These are phyloP conservation scores for Panopea generosa DNA, from an alignment of 2,888 invertebrate genomes.

Conservation along the genomic window DNA sequence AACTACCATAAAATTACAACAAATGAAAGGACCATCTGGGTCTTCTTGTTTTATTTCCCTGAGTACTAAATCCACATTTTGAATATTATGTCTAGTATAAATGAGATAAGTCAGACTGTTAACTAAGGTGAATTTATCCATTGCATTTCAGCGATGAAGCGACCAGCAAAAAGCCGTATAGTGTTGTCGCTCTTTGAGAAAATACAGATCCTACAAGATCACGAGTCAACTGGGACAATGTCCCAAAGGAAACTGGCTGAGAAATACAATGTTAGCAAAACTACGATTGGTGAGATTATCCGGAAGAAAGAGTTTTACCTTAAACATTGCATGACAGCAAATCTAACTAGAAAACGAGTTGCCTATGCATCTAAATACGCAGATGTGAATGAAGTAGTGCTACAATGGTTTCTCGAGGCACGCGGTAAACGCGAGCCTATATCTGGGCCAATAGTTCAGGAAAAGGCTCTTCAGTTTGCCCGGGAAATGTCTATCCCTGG, in stretches of 20 bases:
- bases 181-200: slow-evolving; percentile 34
- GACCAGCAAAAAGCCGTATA: background rate
- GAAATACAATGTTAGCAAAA: slow-evolving; percentile 35
- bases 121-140: too few relatives aligned
- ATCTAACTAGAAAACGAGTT: slow-evolving; percentile 32
- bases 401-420: slow-evolving; percentile 31
- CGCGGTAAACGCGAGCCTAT: slow-evolving; percentile 28
- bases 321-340: slow-evolving; percentile 29
- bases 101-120: too few relatives aligned
- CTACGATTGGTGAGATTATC: slow-evolving; percentile 28
- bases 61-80: too few relatives aligned
- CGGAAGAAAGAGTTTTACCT: slow-evolving; percentile 25
- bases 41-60: too few relatives aligned
- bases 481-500: slow-evolving; percentile 22
- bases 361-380: slow-evolving; percentile 21
- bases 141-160: background rate
- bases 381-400: slow-evolving; percentile 34
- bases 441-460: slow-evolving; percentile 42
- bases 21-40: too few relatives aligned
- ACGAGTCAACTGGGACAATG: slow-evolving; percentile 3
- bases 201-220: slow-evolving; percentile 33
- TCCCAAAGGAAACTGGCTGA: slow-evolving; percentile 36
- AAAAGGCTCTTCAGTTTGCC: slow-evolving; percentile 41
- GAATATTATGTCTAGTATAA: too few relatives aligned
- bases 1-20: too few relatives aligned